These are phyloP conservation scores for Tor tambroides DNA, from an alignment of 2,113 vertebrate genomes.

Conservation along the genomic window DNA sequence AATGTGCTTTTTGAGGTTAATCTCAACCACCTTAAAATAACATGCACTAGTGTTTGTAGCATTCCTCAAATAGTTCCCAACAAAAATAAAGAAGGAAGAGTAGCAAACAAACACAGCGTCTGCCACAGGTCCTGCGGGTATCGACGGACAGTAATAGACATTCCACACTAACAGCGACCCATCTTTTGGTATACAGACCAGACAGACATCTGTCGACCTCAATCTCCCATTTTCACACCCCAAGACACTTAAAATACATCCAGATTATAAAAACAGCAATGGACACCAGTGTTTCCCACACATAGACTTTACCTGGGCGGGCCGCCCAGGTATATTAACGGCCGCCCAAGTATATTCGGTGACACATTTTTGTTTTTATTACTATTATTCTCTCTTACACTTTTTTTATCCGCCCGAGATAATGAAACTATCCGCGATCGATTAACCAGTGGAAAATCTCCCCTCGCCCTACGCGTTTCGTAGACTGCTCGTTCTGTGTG, in stretches of 20 bases:
- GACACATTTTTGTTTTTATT: too few relatives aligned
- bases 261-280: neutral
- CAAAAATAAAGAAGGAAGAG: neutral
- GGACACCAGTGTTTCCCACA: too few relatives aligned
- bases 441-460: too few relatives aligned
- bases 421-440: too few relatives aligned
- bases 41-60: constrained; percentile 16
- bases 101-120: constrained; percentile 31
- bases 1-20: neutral
- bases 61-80: constrained; percentile 36
- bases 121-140: neutral
- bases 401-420: too few relatives aligned
- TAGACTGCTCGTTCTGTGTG: too few relatives aligned
- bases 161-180: constrained; percentile 7
- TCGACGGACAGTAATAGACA: constrained; percentile 1
- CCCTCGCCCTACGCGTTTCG: too few relatives aligned
- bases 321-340: too few relatives aligned
- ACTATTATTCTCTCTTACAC: too few relatives aligned
- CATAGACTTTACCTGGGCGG: too few relatives aligned
- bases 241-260: constrained; percentile 33
- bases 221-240: neutral
- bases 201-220: constrained; percentile 17
- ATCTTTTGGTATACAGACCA: neutral
- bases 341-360: too few relatives aligned
- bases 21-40: constrained; percentile 5